Evolutionary conservation across 2,888 invertebrate genomes (phyloP), one percentile per base, ranked within the genome.

Genomic region (Carterocephalus palaemon): DNA sequence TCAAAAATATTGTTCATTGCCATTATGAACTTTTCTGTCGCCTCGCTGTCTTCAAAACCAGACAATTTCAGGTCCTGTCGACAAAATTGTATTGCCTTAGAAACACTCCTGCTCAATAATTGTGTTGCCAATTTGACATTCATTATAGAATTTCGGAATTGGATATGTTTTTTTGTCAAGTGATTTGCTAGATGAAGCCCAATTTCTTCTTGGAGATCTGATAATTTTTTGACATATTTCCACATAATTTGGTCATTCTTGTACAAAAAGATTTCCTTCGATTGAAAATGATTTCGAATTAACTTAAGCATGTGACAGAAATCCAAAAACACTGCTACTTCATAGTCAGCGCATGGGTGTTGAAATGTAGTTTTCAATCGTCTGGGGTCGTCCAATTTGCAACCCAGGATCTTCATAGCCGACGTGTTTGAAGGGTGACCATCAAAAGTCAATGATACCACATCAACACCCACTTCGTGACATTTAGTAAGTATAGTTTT

Each of bases 391-490:
- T 32, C 16, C n/a, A 50, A 19, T 24, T 47, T 33, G 40, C 56
- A 59, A 4, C 56, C 55, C 15, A 57, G 36, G 2, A 49, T 20
- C 28, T 53, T 28, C 41, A 49, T 51, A 6, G 48, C 41, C 1
- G 45, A 16, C 5, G 55, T 6, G 36, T 59, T 59, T n/a, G 52
- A 31, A 1, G 33, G 6, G 24, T 47, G 46, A 3, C 55, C 55
- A 31, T 59, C 56, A 47, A 56, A 59, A 3, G 56, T 57, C 5
- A 57, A n/a, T 2, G 51, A 42, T 2, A 52, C 42, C 4, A 56
- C 48, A 19, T 54, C 33, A 8, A 57, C 48, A 7, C 54, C 56
- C 4, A 46, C 53, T 15, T 53, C 51, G 15, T 52, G 26, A 19
- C 51, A 53, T 46, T 54, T 55, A 2, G 6, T 22, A 2, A 53